Evolutionary conservation across 1,140 invertebrate species (phyloP).

Genomic region (Pissodes strobi): DNA sequence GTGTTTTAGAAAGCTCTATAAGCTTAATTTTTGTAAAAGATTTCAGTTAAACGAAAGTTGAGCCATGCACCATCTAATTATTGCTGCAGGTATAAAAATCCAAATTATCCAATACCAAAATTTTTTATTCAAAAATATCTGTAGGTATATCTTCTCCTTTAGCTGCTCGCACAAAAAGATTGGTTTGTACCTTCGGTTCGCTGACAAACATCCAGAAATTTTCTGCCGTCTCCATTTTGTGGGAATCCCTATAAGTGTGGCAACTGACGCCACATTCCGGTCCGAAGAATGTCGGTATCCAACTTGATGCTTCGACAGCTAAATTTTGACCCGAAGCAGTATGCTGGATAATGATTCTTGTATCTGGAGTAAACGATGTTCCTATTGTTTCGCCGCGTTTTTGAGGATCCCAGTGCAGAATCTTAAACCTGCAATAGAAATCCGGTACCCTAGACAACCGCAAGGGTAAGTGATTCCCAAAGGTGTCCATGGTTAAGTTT

Average conservation of each 20-base stretch:
- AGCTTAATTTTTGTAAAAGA: too few species aligned
- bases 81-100: too few species aligned
- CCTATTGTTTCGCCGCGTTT: constrained; percentile 45
- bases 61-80: too few species aligned
- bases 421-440: constrained; percentile 51
- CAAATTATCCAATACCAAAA: too few species aligned
- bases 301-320: constrained; percentile 41
- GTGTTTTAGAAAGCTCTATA: too few species aligned
- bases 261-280: constrained; percentile 47
- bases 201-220: constrained; percentile 48
- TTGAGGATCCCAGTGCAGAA: constrained; percentile 45
- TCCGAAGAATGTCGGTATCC: constrained; percentile 52
- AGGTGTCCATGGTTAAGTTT: constrained; percentile 38
- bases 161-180: constrained; percentile 42
- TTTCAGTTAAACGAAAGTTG: too few species aligned
- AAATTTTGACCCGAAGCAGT: constrained; percentile 50
- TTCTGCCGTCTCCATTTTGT: constrained; percentile 50
- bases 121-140: constrained; percentile 39
- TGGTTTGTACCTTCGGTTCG: constrained; percentile 36
- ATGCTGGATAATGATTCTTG: constrained; percentile 49
- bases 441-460: constrained; percentile 44
- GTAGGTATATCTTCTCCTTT: constrained; percentile 46
- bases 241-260: constrained; percentile 46
- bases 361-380: constrained; percentile 40
- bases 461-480: constrained; percentile 30